These are phyloP conservation scores for Himalopsyche japonica DNA, from an alignment of 2,888 invertebrate genomes.

Conservation along the genomic window DNA sequence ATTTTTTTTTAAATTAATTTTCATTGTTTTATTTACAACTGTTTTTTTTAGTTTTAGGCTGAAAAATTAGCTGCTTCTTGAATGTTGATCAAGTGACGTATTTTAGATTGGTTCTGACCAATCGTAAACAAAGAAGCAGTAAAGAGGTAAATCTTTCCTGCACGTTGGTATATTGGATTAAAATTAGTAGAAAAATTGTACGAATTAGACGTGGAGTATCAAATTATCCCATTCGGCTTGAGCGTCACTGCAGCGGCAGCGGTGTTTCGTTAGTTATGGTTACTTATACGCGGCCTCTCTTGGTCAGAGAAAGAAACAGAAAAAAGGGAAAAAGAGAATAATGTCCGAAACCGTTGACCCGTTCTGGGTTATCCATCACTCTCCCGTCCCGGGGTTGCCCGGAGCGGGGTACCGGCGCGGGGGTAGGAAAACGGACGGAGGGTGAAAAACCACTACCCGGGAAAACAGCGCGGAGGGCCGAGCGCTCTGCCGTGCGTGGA, in stretches of 20 bases:
- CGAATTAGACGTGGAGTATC: neutral
- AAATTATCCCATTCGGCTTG: neutral
- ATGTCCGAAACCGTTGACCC: constrained; percentile 65
- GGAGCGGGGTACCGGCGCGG: neutral
- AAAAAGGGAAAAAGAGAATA: constrained; percentile 64
- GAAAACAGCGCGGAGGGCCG: neutral
- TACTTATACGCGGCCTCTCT: constrained; percentile 30
- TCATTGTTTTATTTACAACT: no score
- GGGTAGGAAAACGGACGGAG: neutral
- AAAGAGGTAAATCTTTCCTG: no score
- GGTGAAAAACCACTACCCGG: neutral
- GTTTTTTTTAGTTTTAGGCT: no score
- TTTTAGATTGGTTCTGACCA: no score
- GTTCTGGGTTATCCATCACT: constrained; percentile 63
- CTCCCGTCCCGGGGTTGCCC: constrained; percentile 40
- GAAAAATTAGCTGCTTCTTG: no score
- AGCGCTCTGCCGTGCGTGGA: neutral
- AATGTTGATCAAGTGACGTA: no score
- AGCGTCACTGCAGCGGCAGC: neutral
- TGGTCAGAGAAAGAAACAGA: constrained; percentile 49
- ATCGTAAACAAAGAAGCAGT: no score
- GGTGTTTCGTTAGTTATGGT: constrained; percentile 29
- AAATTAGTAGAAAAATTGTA: no score
- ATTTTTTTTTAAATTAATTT: no score
- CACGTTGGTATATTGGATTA: no score